phyloP scores from a whole-genome alignment of 2,797 vertebrate genomes.

The Somateria mollissima region DNA sequence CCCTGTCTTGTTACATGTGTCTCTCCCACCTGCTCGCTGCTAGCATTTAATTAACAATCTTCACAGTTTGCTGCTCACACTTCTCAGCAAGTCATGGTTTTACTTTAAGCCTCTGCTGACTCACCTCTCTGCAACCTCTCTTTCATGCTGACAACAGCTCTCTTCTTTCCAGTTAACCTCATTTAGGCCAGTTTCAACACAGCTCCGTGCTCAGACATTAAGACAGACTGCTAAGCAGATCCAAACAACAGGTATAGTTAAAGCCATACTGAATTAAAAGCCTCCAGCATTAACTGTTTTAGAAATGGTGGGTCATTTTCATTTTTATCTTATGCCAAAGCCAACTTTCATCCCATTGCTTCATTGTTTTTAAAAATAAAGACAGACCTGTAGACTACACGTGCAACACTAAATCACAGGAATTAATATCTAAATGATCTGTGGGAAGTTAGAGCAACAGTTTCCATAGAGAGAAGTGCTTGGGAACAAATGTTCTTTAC shows the following conservation, averaged over 20 bases:
- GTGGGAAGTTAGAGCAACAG: neutral
- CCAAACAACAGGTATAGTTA: neutral
- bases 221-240: neutral
- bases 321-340: neutral
- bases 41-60: neutral
- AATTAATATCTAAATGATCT: neutral
- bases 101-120: neutral
- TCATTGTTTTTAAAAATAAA: neutral
- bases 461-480: neutral
- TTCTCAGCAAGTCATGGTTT: neutral
- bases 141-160: neutral
- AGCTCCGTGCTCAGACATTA: neutral
- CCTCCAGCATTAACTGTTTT: neutral
- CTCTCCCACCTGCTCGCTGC: neutral
- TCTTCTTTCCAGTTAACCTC: slow-evolving; percentile 13
- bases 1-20: neutral
- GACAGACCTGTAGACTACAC: neutral
- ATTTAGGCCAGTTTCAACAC: neutral
- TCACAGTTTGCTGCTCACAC: neutral
- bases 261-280: neutral
- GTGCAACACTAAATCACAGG: neutral
- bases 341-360: neutral
- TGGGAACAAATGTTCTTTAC: neutral
- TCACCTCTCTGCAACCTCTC: neutral
- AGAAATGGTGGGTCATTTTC: neutral